Evolutionary conservation across 2,888 invertebrate genomes (phyloP).

Genomic region (Ceramica pisi): DNA sequence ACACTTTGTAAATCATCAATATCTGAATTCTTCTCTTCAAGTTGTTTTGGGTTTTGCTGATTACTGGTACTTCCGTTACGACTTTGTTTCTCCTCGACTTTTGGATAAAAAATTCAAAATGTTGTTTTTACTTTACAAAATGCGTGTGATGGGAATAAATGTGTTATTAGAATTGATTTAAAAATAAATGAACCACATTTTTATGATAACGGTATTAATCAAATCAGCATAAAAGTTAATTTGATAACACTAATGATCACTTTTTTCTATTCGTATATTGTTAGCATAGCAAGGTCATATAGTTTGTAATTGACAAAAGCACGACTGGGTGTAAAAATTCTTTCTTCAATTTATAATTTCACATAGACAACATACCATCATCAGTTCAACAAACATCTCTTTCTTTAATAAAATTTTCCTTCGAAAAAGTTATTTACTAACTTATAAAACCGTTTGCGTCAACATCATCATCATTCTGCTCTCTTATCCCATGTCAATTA

Average conservation of each 20-base stretch:
- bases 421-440: no score
- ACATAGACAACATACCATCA: not conserved
- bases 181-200: conserved; percentile 19
- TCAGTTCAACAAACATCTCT: no score
- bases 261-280: not conserved
- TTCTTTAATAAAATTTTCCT: no score
- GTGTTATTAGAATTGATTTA: conserved; percentile 20
- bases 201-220: conserved; percentile 38
- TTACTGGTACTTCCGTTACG: not conserved
- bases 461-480: no score
- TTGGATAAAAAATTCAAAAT: not conserved
- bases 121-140: not conserved
- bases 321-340: not conserved
- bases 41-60: not conserved
- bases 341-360: no score
- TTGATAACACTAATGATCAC: conserved; percentile 55
- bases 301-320: not conserved
- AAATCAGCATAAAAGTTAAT: conserved; percentile 35
- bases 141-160: conserved; percentile 7
- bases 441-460: no score
- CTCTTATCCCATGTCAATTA: no score
- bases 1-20: not conserved
- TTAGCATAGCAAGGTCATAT: not conserved
- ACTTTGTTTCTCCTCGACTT: not conserved
- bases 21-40: not conserved